These are phyloP conservation scores for Temnothorax longispinosus DNA, from an alignment of 1,140 invertebrate genomes.

Conservation along the genomic window DNA sequence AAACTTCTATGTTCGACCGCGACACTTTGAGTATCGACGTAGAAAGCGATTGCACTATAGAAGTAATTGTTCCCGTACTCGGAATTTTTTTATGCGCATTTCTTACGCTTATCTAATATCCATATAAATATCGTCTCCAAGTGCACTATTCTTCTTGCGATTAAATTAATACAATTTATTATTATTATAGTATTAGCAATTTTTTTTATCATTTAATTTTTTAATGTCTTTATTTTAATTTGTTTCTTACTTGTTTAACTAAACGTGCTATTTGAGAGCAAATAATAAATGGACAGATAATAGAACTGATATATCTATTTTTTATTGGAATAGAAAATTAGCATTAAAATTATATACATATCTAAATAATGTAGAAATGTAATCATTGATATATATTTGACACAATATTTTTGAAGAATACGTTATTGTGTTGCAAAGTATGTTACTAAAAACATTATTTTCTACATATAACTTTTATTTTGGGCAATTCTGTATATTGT, in stretches of 20 bases:
- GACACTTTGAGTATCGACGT: background rate
- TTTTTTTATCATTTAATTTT: background rate
- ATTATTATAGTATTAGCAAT: background rate
- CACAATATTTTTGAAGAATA: background rate
- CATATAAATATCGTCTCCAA: background rate
- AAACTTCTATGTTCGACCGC: slow-evolving; percentile 22
- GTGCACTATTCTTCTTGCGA: background rate
- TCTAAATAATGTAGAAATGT: background rate
- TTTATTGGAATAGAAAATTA: background rate
- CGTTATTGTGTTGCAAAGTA: background rate
- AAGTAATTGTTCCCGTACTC: background rate
- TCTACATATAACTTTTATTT: background rate
- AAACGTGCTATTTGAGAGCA: background rate
- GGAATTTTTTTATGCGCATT: background rate
- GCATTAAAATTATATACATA: background rate
- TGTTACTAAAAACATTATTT: background rate
- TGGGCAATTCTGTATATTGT: background rate
- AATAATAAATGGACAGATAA: background rate
- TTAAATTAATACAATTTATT: background rate
- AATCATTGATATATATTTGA: background rate
- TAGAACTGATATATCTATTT: background rate
- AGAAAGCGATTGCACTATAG: background rate
- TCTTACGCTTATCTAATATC: background rate
- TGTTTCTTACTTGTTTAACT: background rate
- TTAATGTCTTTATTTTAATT: background rate